Base-by-base conservation (phyloP, 2,797 vertebrate species). In the Orientallactaga sibirica region DNA sequence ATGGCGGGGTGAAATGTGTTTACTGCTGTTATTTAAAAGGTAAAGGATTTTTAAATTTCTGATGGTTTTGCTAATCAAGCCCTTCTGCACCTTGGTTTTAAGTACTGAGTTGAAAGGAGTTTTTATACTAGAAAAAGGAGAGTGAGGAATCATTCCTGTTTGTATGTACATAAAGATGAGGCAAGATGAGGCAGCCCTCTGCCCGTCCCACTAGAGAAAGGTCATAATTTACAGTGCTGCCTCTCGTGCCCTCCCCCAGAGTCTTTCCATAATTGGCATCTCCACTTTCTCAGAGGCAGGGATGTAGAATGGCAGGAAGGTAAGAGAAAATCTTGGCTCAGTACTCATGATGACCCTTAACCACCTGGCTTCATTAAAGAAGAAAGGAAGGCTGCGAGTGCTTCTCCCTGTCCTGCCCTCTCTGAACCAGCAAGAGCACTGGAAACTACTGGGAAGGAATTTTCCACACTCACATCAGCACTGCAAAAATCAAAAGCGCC, bases 11-110 rank as follows among this genome's bases (percentile, higher is more conserved):
- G 9, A 37, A 41, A 70, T 76, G 5, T 14, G 71, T 4, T 83
- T 84, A 27, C 41, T 79, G 37, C 29, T 76, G 6, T 79, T 90
- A 52, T 73, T 91, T 92, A 64, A 76, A 68, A 79, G 67, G 48
- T 29, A 82, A 95, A 19, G 80, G 16, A 58, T 58, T 58, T 58
- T 11, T 58, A 58, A 52, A 37, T 7, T 48, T 10, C 48, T 58
- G 11, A 14, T 48, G 75, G 33, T 91, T 87, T 83, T 64, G 25
- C 18, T 67, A 76, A 83, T 75, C 8, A 62, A 24, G 9, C 5
- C 4, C 77, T 91, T 68, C 76, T 92, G 12, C 81, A 75, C 4
- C 55, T 88, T 94, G 77, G n/a, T 79, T 92, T 89, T 77, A 64
- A 93, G 58, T 64, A 82, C 74, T 41, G 19, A 91, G 20, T 77